Conservation (phyloP, 2,888 invertebrate species). For the Protodeltote pygarga region DNA sequence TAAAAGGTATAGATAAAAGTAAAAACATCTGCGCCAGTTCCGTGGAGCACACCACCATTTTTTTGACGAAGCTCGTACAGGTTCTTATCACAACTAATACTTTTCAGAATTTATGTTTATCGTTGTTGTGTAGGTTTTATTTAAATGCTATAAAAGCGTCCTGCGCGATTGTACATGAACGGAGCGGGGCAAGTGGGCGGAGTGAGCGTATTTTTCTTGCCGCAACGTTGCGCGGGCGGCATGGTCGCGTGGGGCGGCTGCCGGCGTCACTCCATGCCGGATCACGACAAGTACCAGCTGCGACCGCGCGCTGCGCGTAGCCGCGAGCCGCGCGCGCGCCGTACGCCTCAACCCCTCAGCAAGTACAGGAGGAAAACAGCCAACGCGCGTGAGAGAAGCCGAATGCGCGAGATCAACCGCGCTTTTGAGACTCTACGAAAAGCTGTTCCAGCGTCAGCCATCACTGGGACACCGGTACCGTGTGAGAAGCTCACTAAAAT, state of each 20-base stretch:
- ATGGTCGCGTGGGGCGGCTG: constrained; percentile 52
- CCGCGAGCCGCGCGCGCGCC: constrained; percentile 85
- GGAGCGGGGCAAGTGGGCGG: constrained; percentile 79
- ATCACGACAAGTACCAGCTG: constrained; percentile 86
- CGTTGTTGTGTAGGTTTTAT: constrained; percentile 39
- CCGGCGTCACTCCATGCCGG: constrained; percentile 79
- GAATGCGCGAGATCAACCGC: constrained; percentile 96
- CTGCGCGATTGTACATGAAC: constrained; percentile 76
- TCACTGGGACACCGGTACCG: constrained; percentile 83
- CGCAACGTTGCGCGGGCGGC: constrained; percentile 66
- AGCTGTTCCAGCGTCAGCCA: constrained; percentile 90
- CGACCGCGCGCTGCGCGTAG: constrained; percentile 82
- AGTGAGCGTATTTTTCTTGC: constrained; percentile 73
- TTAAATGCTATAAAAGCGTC: constrained; percentile 43
- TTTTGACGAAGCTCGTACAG: too few relatives aligned
- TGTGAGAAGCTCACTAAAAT: constrained; percentile 96
- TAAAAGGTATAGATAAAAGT: too few relatives aligned
- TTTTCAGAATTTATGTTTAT: constrained; percentile 27
- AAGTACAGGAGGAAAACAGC: constrained; percentile 96
- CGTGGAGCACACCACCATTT: too few relatives aligned
- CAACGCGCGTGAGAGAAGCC: constrained; percentile 94
- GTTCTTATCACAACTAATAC: constrained; percentile 12
- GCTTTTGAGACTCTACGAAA: constrained; percentile 94
- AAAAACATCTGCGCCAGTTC: too few relatives aligned
- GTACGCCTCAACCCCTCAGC: constrained; percentile 92